Conservation (phyloP, 2,797 vertebrate species). For the Lepus townsendii region DNA sequence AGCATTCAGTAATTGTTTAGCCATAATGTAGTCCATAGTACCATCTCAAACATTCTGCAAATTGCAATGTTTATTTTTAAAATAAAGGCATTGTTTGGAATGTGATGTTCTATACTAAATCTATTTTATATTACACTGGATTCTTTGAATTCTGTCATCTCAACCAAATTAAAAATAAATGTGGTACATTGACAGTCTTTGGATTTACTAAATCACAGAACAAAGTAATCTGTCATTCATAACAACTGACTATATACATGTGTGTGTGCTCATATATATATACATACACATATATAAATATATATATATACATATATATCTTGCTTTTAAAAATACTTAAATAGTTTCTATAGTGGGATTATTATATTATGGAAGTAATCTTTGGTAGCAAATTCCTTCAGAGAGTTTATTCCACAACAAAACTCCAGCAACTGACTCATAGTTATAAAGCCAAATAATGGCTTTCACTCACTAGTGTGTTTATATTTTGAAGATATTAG, state of each 20-base stretch:
- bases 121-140: neutral
- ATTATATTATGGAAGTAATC: neutral
- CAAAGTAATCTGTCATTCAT: neutral
- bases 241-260: neutral
- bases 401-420: neutral
- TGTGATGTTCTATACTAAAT: neutral
- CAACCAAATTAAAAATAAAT: neutral
- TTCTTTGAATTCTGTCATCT: neutral
- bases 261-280: too few relatives aligned
- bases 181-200: neutral
- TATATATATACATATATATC: too few relatives aligned
- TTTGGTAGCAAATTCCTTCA: neutral
- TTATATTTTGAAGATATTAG: slow-evolving; percentile 5
- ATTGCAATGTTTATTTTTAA: neutral
- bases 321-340: neutral
- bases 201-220: slow-evolving; percentile 18
- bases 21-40: neutral
- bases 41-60: neutral
- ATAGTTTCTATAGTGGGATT: neutral
- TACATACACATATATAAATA: too few relatives aligned
- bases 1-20: neutral
- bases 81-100: neutral
- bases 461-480: neutral
- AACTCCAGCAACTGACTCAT: neutral
- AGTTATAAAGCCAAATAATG: neutral